phyloP scores from a whole-genome alignment of 1,140 invertebrate genomes.

The Bombus terrestris region DNA sequence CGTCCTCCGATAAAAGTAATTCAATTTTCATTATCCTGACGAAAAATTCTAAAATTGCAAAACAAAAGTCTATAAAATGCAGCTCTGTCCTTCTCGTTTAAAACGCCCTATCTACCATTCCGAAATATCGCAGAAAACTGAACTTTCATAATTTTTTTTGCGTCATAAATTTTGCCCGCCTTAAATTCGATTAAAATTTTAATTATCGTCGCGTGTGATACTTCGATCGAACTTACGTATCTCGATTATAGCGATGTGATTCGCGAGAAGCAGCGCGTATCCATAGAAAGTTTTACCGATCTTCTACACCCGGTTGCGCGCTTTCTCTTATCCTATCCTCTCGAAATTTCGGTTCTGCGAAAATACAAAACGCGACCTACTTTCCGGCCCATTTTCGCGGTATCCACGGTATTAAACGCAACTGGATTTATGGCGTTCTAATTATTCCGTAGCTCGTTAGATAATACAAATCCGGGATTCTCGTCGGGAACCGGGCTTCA shows the following conservation, averaged over 20 bases:
- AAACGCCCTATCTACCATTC: too few species aligned
- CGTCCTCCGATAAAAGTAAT: background rate
- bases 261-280: background rate
- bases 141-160: too few species aligned
- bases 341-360: background rate
- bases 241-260: too few species aligned
- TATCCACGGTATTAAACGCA: background rate
- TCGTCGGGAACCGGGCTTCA: background rate
- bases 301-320: background rate
- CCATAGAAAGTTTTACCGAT: background rate
- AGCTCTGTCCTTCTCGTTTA: too few species aligned
- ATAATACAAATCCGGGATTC: slow-evolving; percentile 19
- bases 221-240: too few species aligned
- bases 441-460: slow-evolving; percentile 20
- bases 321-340: background rate
- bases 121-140: too few species aligned
- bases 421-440: slow-evolving; percentile 6
- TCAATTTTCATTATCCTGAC: background rate
- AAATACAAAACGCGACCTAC: background rate
- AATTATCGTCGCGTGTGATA: too few species aligned
- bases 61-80: too few species aligned
- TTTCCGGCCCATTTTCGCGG: background rate
- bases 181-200: too few species aligned
- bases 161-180: too few species aligned
- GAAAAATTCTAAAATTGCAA: background rate